Percentiles rank a stretch among this genome's conserved stretches.
Evolutionary conservation across 1,140 invertebrate species (phyloP).

Genomic region (Euwallacea similis): DNA sequence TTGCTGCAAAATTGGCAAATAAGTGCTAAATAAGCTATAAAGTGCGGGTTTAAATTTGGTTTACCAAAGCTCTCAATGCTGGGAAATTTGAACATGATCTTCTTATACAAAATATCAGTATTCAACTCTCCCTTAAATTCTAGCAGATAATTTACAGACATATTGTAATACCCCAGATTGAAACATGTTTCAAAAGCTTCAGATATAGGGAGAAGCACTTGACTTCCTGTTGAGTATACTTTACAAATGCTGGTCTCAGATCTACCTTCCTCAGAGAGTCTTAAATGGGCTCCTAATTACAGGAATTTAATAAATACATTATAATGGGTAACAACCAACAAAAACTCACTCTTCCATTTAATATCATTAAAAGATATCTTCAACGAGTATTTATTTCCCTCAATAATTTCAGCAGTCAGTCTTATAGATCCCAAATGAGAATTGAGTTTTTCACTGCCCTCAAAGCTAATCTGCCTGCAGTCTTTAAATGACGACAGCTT

Average conservation of each 20-base stretch:
- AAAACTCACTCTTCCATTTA: constrained; percentile 28
- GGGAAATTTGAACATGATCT: constrained; percentile 12
- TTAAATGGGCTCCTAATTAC: constrained; percentile 21
- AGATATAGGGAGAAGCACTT: not conserved
- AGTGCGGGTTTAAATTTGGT: not conserved
- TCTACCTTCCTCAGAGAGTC: constrained; percentile 12
- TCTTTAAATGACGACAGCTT: constrained; percentile 15
- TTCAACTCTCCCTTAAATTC: constrained; percentile 23
- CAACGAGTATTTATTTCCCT: constrained; percentile 9
- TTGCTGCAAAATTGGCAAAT: constrained; percentile 13
- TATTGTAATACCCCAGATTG: constrained; percentile 17
- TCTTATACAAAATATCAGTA: constrained; percentile 29
- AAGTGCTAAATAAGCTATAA: not conserved
- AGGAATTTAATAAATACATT: not conserved
- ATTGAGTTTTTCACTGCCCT: constrained; percentile 26
- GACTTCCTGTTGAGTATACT: constrained; percentile 4
- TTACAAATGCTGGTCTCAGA: constrained; percentile 18
- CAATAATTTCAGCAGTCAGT: constrained; percentile 1
- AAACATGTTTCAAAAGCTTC: constrained; percentile 23
- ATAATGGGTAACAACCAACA: not conserved
- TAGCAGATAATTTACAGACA: constrained; percentile 9
- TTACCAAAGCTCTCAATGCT: constrained; percentile 14
- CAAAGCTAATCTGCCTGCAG: constrained; percentile 17
- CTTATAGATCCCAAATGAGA: constrained; percentile 21
- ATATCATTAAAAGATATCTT: constrained; percentile 25